Percentiles rank a stretch among this genome's conserved stretches.
Evolutionary conservation across 2,797 vertebrate genomes (phyloP).

Genomic region (Sitta carolinensis): DNA sequence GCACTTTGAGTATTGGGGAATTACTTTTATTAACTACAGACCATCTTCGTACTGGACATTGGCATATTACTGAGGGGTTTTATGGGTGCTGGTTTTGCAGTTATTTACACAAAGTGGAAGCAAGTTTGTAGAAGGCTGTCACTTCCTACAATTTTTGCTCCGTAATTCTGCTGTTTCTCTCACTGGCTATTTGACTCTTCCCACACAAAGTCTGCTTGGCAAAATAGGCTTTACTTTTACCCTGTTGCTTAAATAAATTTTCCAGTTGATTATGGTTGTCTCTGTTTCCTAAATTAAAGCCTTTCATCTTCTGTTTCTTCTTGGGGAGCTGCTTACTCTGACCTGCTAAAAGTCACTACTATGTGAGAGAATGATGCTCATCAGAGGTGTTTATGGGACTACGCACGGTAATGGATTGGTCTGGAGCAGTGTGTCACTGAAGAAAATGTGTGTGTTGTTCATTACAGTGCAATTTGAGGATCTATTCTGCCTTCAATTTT

Average conservation of each 20-base stretch:
- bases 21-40: background rate
- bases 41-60: background rate
- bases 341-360: background rate
- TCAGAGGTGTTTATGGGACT: background rate
- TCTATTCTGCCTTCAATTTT: background rate
- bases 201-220: background rate
- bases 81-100: background rate
- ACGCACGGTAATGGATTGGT: background rate
- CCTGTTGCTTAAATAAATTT: slow-evolving; percentile 34
- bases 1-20: background rate
- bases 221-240: background rate
- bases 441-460: background rate
- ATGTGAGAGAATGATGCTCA: background rate
- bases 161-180: background rate
- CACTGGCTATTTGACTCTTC: background rate
- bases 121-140: background rate
- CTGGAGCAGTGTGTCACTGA: background rate
- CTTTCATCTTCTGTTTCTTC: background rate
- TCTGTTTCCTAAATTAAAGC: slow-evolving; percentile 7
- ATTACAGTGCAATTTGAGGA: background rate
- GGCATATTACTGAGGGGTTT: background rate
- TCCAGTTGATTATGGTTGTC: background rate
- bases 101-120: background rate
- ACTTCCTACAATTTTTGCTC: background rate
- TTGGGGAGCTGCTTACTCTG: background rate